Base-by-base conservation (phyloP, 2,113 vertebrate genomes). In the Saguinus imperator region DNA sequence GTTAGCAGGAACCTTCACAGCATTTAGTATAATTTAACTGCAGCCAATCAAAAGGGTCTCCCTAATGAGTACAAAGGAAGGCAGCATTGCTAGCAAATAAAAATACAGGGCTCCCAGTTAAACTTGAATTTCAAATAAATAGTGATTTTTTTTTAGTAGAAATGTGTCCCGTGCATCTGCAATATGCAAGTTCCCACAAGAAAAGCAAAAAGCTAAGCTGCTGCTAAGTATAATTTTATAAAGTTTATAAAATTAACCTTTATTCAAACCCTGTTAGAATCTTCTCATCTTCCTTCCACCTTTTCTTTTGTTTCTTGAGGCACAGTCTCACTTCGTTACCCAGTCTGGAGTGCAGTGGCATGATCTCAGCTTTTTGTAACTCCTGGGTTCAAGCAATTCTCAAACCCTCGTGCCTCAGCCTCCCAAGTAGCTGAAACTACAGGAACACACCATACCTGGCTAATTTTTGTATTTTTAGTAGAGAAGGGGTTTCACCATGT, bases 121-220 rank as follows among this genome's bases (percentile, higher is more conserved):
- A 50, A 50, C 73, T 5, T 79, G 64, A 91, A 82, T 95, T 88
- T 92, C 68, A 95, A 87, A 48, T n/a, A 87, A 90, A 87, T 4
- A 23, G n/a, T 76, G 8, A 12, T 25, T 82, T 52, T 77, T 76
- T 77, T 89, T 82, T 73, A 84, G 25, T 83, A 17, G 5, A 48
- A 37, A 18, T 58, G 50, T 50, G 35, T n/a, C 45, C 37, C 16
- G 50, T 18, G 12, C 3, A 80, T 18, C 55, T 90, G 68, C 43
- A 52, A 35, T 64, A 5, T 88, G 21, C 29, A 87, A 89, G 21
- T 80, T 55, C 61, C 55, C 45, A 81, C 4, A 90, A 5, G 11
- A 87, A 18, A 94, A 3, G 21, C 32, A 32, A 85, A 57, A 57
- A 94, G 32, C 37, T 50, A 75, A 94, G 6, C 45, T 61, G 9